Evolutionary conservation across 2,797 vertebrate species (phyloP).

Genomic region (Eulemur rubriventer): DNA sequence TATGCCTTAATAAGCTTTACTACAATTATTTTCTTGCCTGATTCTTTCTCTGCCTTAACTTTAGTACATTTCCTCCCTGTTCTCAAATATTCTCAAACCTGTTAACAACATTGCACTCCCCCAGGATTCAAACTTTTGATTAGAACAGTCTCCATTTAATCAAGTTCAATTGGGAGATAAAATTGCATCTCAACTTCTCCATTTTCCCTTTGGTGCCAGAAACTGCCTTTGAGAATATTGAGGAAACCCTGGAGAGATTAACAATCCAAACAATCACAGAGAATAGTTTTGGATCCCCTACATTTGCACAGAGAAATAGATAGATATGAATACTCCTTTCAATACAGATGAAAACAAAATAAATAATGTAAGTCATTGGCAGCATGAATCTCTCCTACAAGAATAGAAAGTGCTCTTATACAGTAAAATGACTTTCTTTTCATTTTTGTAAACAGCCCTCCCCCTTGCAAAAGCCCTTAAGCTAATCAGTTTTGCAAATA

Average conservation of each 20-base stretch:
- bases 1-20: slow-evolving; percentile 70
- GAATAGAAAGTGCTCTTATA: not conserved
- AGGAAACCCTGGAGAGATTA: slow-evolving; percentile 59
- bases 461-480: not conserved
- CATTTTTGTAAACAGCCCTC: slow-evolving; percentile 24
- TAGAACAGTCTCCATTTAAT: slow-evolving; percentile 74
- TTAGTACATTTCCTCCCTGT: not conserved
- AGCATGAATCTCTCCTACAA: not conserved
- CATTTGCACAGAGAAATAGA: not conserved
- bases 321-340: not conserved
- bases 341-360: not conserved
- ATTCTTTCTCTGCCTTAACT: slow-evolving; percentile 9
- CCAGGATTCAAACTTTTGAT: slow-evolving; percentile 74
- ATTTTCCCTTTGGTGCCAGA: slow-evolving; percentile 70
- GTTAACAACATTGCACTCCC: slow-evolving; percentile 40
- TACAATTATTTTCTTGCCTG: slow-evolving; percentile 64
- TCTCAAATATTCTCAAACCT: slow-evolving; percentile 46
- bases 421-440: slow-evolving; percentile 13
- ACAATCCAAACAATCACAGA: slow-evolving; percentile 50
- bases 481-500: slow-evolving; percentile 39
- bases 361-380: not conserved
- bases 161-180: slow-evolving; percentile 76
- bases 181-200: slow-evolving; percentile 67
- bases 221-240: slow-evolving; percentile 57
- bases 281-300: not conserved